phyloP scores from a whole-genome alignment of 1,140 invertebrate species.

The Cephus cinctus region DNA sequence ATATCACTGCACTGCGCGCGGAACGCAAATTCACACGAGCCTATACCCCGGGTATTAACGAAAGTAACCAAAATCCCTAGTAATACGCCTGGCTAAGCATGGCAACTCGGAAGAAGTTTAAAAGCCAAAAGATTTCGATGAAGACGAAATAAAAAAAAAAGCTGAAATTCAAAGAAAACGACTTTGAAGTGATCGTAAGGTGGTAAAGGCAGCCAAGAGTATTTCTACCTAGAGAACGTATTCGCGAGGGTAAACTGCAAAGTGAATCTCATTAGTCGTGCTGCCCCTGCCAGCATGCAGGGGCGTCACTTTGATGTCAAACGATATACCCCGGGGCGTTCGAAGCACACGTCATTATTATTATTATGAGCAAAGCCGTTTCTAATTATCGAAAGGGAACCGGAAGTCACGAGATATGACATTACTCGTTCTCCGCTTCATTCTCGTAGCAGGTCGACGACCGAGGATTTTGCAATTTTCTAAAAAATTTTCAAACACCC shows the following conservation, averaged over 20 bases:
- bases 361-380: conserved; percentile 2
- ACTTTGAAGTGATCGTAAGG: conserved; percentile 34
- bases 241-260: conserved; percentile 43
- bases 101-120: no score
- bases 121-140: no score
- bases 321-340: conserved; percentile 39
- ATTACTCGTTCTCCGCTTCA: no score
- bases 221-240: background rate
- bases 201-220: conserved; percentile 7
- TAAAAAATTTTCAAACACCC: no score
- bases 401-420: no score
- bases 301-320: conserved; percentile 54
- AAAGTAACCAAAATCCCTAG: conserved; percentile 1
- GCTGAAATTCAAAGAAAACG: conserved; percentile 17
- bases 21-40: background rate
- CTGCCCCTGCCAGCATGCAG: conserved; percentile 42
- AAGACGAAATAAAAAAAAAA: no score
- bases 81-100: no score
- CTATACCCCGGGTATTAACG: no score
- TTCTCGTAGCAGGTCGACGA: no score
- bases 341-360: conserved; percentile 14
- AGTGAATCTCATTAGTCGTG: conserved; percentile 56
- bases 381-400: conserved; percentile 15
- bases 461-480: no score
- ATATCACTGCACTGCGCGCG: conserved; percentile 12